Conservation (phyloP, 2,888 invertebrate genomes). For the Hymenopus coronatus region DNA sequence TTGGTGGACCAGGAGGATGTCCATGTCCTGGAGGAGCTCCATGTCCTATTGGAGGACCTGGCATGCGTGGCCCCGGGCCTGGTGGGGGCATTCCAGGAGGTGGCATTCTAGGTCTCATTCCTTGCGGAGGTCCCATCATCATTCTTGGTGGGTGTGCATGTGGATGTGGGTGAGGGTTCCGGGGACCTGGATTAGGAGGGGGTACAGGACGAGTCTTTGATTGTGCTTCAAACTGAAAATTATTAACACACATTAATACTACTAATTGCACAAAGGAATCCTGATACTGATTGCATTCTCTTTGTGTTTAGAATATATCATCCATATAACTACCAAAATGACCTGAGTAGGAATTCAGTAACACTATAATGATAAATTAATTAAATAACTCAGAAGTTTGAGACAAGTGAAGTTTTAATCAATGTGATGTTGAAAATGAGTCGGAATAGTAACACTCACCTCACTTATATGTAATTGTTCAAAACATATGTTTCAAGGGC, state of each 20-base stretch:
- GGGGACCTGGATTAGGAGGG: slow-evolving; percentile 62
- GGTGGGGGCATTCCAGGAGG: slow-evolving; percentile 58
- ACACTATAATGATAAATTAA: too few relatives aligned
- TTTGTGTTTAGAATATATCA: too few relatives aligned
- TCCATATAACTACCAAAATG: too few relatives aligned
- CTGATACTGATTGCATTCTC: too few relatives aligned
- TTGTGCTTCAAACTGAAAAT: slow-evolving; percentile 80
- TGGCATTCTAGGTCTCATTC: slow-evolving; percentile 52
- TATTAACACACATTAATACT: background rate
- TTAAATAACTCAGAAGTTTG: too few relatives aligned
- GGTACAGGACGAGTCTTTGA: slow-evolving; percentile 86
- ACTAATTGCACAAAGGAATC: background rate
- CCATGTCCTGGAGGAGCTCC: slow-evolving; percentile 53
- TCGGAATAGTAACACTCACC: too few relatives aligned
- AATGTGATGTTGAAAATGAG: too few relatives aligned
- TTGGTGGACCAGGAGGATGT: slow-evolving; percentile 54
- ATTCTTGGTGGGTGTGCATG: slow-evolving; percentile 53
- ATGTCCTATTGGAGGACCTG: slow-evolving; percentile 53
- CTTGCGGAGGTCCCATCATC: slow-evolving; percentile 57
- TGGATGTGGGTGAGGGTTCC: slow-evolving; percentile 55
- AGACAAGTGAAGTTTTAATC: too few relatives aligned
- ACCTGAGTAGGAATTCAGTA: too few relatives aligned
- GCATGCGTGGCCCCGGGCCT: slow-evolving; percentile 55
- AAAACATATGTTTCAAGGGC: too few relatives aligned
- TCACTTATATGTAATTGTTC: too few relatives aligned